A percentile compares a stretch with the other conserved stretches of the same genome.
Evolutionary conservation across 2,113 vertebrate genomes (phyloP).

Genomic region (Tonatia bakeri): DNA sequence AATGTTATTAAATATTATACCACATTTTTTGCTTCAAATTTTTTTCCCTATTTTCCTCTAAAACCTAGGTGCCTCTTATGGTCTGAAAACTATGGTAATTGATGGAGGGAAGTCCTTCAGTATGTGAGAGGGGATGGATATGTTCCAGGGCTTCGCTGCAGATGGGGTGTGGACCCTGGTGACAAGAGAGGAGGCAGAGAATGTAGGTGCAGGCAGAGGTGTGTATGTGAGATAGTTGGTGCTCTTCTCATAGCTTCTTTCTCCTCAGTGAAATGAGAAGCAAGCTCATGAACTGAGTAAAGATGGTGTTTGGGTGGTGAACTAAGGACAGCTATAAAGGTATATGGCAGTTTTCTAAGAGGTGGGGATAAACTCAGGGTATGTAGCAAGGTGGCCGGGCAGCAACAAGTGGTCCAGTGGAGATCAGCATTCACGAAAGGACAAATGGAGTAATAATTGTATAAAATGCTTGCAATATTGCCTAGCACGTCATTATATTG

Average conservation of each 20-base stretch:
- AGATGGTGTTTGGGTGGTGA: not conserved
- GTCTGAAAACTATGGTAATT: not conserved
- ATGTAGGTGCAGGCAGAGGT: fast-evolving
- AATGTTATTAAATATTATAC: too few relatives aligned
- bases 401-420: not conserved
- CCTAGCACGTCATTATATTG: too few relatives aligned
- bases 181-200: not conserved
- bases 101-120: not conserved
- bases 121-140: not conserved
- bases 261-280: not conserved
- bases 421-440: not conserved
- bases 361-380: not conserved
- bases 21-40: too few relatives aligned
- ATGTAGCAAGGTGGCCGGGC: not conserved
- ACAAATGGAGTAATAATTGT: not conserved
- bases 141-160: not conserved
- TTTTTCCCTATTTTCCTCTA: too few relatives aligned
- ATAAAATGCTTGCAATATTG: not conserved
- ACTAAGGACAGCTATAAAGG: not conserved
- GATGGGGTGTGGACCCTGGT: not conserved
- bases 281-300: not conserved
- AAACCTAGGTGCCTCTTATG: too few relatives aligned
- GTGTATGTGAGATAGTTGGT: not conserved
- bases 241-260: not conserved
- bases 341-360: not conserved